These are phyloP conservation scores for Paedocypris sp. DNA, from an alignment of 2,113 vertebrate species.

Conservation along the genomic window DNA sequence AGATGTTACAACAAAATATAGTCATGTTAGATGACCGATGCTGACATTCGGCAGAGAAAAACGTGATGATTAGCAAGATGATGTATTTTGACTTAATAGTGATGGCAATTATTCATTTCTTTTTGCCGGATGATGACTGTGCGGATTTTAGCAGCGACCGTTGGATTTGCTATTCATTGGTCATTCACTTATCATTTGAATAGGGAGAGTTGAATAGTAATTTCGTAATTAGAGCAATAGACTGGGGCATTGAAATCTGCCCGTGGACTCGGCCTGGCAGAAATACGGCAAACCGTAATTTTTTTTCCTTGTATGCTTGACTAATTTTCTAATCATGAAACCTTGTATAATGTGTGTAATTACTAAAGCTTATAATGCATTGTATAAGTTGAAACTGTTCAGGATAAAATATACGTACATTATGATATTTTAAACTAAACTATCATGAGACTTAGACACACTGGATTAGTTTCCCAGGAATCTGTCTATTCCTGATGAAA, in stretches of 20 bases:
- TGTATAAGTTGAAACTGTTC: too few species aligned
- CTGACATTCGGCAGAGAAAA: not conserved
- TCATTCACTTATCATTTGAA: not conserved
- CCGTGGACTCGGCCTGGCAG: not conserved
- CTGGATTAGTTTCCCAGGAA: too few species aligned
- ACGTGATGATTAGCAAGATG: conserved; percentile 2
- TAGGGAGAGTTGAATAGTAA: not conserved
- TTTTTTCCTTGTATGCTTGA: too few species aligned
- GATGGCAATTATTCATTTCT: conserved; percentile 2
- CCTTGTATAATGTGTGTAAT: too few species aligned
- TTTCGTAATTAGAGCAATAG: not conserved
- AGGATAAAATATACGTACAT: too few species aligned
- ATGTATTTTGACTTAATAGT: conserved; percentile 4
- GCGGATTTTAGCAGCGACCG: not conserved
- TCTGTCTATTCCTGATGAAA: too few species aligned
- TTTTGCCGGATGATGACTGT: not conserved
- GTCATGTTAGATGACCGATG: not conserved
- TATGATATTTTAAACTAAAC: too few species aligned
- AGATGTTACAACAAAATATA: not conserved
- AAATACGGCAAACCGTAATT: too few species aligned
- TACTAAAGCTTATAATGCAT: too few species aligned
- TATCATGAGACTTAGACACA: too few species aligned
- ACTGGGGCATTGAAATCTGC: not conserved
- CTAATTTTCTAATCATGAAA: too few species aligned
- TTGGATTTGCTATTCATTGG: not conserved